These are phyloP conservation scores for Tragelaphus scriptus DNA, from an alignment of 2,113 vertebrate species.

Conservation along the genomic window DNA sequence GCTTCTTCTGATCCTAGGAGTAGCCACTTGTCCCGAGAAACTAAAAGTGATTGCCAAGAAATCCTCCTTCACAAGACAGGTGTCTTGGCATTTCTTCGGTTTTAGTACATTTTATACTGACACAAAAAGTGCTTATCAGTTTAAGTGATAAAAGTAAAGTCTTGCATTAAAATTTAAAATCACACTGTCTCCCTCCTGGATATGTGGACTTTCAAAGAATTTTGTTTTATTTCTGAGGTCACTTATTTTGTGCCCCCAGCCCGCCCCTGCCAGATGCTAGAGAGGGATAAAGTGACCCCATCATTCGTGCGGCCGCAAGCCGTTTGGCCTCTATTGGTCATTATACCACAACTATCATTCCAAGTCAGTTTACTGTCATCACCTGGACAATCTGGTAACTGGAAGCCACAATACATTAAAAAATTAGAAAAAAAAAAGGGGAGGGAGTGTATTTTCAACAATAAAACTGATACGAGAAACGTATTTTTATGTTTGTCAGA, in stretches of 20 bases:
- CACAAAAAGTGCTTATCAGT: constrained; percentile 76
- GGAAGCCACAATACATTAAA: constrained; percentile 64
- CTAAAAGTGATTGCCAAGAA: constrained; percentile 63
- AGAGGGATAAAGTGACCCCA: constrained; percentile 52
- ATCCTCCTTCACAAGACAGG: constrained; percentile 65
- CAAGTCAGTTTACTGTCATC: constrained; percentile 65
- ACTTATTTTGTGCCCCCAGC: not conserved
- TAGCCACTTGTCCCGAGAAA: constrained; percentile 71
- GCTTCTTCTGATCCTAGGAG: constrained; percentile 68
- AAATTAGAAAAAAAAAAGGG: not conserved
- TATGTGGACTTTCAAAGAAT: constrained; percentile 41
- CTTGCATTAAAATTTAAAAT: constrained; percentile 65
- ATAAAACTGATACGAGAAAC: constrained; percentile 79
- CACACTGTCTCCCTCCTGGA: constrained; percentile 10
- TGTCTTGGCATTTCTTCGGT: constrained; percentile 32
- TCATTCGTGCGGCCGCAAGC: not conserved
- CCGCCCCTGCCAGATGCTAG: not conserved
- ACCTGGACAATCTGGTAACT: constrained; percentile 63
- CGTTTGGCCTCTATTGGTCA: constrained; percentile 21
- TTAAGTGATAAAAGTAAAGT: constrained; percentile 61
- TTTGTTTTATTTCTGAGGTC: constrained; percentile 25
- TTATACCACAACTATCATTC: constrained; percentile 33
- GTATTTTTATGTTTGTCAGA: constrained; percentile 73
- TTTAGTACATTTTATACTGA: constrained; percentile 57
- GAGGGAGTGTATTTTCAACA: constrained; percentile 62